phyloP scores from a whole-genome alignment of 2,888 invertebrate genomes.

The Tridacna gigas region DNA sequence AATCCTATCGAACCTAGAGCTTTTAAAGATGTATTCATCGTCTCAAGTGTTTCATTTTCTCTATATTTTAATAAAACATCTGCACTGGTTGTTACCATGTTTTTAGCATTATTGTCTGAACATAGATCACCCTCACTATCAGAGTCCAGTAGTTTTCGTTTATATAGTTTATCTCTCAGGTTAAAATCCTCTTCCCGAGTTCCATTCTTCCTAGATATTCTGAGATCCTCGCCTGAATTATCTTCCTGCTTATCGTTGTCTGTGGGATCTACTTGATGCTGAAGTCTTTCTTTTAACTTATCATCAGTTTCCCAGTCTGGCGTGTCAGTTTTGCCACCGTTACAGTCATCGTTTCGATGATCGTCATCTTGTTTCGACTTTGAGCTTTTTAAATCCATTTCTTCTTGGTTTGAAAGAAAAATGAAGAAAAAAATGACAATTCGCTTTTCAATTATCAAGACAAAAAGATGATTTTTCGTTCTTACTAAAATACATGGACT shows the following conservation, averaged over 20 bases:
- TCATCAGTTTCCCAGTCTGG: neutral
- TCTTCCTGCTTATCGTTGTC: neutral
- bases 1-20: conserved; percentile 35
- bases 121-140: neutral
- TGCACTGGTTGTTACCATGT: neutral
- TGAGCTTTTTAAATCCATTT: too few species aligned
- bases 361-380: neutral
- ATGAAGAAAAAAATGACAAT: too few species aligned
- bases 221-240: neutral
- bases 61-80: conserved; percentile 16
- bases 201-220: neutral
- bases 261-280: neutral
- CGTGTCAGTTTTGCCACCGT: neutral
- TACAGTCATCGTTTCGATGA: neutral
- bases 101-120: conserved; percentile 1
- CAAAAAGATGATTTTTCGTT: too few species aligned
- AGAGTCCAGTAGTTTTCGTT: conserved; percentile 3
- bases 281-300: neutral
- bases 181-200: neutral
- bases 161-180: conserved; percentile 2
- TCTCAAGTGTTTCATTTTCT: conserved; percentile 49
- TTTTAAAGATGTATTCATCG: conserved; percentile 60
- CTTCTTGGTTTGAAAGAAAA: too few species aligned
- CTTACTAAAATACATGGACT: too few species aligned
- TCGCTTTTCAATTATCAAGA: too few species aligned